Percentiles rank a stretch among this genome's conserved stretches.
Evolutionary conservation across 2,113 vertebrate genomes (phyloP).

Genomic region (Andinoacara biseriatus): DNA sequence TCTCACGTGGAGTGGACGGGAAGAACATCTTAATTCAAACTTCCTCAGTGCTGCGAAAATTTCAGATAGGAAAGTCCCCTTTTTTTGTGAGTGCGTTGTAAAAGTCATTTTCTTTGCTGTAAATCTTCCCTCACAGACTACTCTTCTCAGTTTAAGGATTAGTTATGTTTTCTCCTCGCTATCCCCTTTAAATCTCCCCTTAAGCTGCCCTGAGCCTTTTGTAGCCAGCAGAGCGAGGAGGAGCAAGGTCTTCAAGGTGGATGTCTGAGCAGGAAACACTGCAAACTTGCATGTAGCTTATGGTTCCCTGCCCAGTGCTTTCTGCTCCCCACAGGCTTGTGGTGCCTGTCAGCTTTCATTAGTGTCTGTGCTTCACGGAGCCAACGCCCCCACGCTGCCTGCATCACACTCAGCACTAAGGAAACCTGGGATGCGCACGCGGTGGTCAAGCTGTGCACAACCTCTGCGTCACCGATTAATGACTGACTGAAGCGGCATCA

Average conservation of each 20-base stretch:
- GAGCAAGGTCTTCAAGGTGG: slow-evolving; percentile 75
- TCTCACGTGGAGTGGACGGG: background rate
- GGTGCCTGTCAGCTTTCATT: slow-evolving; percentile 71
- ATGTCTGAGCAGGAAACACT: slow-evolving; percentile 60
- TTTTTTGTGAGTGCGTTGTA: slow-evolving; percentile 53
- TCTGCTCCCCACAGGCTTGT: slow-evolving; percentile 61
- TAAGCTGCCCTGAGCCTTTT: slow-evolving; percentile 80
- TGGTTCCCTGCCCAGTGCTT: slow-evolving; percentile 51
- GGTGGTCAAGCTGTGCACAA: slow-evolving; percentile 43
- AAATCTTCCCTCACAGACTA: slow-evolving; percentile 76
- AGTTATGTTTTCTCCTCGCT: slow-evolving; percentile 78
- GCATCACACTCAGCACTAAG: slow-evolving; percentile 39
- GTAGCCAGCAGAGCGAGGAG: slow-evolving; percentile 69
- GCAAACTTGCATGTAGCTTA: slow-evolving; percentile 62
- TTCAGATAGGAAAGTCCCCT: slow-evolving; percentile 45
- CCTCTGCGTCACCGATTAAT: slow-evolving; percentile 7
- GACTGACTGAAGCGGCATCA: background rate
- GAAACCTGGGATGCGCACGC: slow-evolving; percentile 43
- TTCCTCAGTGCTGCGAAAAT: background rate
- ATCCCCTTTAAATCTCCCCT: slow-evolving; percentile 77
- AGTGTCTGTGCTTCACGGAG: slow-evolving; percentile 47
- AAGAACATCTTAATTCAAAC: slow-evolving; percentile 30
- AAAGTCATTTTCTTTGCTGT: slow-evolving; percentile 68
- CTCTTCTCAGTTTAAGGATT: slow-evolving; percentile 80
- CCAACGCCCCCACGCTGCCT: slow-evolving; percentile 60